Evolutionary conservation across 2,113 vertebrate genomes (phyloP).

Genomic region (Rhinopomastus cyanomelas): DNA sequence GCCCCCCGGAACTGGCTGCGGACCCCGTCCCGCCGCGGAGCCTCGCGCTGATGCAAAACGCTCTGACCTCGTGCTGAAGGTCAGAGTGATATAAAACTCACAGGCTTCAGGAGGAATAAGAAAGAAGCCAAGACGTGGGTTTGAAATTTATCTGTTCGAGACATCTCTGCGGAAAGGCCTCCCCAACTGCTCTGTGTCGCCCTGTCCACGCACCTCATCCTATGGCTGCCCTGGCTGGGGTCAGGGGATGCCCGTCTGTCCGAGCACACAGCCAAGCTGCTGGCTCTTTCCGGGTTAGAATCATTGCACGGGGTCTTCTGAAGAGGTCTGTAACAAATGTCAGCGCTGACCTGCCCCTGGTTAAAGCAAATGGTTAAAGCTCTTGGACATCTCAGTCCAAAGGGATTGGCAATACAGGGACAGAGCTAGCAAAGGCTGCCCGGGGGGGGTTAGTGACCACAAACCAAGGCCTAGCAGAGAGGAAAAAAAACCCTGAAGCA

Average conservation of each 20-base stretch:
- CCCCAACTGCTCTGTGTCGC: not conserved
- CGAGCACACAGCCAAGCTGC: constrained; percentile 68
- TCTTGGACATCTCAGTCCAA: constrained; percentile 69
- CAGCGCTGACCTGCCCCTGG: constrained; percentile 27
- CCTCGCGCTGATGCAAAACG: no score
- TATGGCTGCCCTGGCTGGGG: constrained; percentile 59
- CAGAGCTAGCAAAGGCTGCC: constrained; percentile 50
- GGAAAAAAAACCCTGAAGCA: not conserved
- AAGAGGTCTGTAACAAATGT: constrained; percentile 70
- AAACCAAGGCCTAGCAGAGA: not conserved
- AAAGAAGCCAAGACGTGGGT: not conserved
- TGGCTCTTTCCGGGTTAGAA: constrained; percentile 71
- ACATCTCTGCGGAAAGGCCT: not conserved
- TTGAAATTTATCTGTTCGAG: not conserved
- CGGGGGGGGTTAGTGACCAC: not conserved
- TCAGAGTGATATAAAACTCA: not conserved
- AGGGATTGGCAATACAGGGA: constrained; percentile 67
- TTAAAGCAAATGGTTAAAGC: constrained; percentile 66
- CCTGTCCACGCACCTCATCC: not conserved
- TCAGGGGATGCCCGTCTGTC: constrained; percentile 75
- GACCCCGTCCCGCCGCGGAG: not conserved
- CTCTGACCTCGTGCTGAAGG: no score
- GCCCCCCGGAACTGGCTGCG: accelerated
- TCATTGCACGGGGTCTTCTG: constrained; percentile 42
- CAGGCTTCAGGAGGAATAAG: not conserved